phyloP scores from a whole-genome alignment of 2,113 vertebrate genomes.

The Trogon melanurus region DNA sequence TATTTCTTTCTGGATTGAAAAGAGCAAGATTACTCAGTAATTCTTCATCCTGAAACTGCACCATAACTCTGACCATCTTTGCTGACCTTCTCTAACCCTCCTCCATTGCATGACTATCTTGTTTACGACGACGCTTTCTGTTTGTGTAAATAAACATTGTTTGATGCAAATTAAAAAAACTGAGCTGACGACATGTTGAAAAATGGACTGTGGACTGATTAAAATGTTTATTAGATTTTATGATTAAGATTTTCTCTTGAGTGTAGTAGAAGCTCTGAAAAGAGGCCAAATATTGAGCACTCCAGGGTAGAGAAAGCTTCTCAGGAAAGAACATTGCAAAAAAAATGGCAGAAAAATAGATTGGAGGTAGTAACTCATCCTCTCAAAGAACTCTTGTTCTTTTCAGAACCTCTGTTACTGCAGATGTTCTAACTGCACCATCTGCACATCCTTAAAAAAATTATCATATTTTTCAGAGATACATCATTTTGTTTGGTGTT shows the following conservation, averaged over 20 bases:
- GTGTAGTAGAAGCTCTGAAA: background rate
- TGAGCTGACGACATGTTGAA: background rate
- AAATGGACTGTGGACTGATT: background rate
- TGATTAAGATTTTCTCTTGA: conserved; percentile 1
- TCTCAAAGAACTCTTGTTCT: conserved; percentile 28
- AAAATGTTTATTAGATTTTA: conserved; percentile 18
- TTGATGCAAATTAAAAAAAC: background rate
- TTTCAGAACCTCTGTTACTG: conserved; percentile 24
- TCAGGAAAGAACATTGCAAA: background rate
- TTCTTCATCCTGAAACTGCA: background rate
- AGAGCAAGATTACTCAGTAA: background rate
- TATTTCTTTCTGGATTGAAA: background rate
- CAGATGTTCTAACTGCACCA: conserved; percentile 57
- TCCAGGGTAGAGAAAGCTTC: background rate
- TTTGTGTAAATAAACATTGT: background rate
- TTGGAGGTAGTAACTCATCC: conserved; percentile 11
- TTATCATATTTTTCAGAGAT: conserved; percentile 46
- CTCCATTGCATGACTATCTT: background rate
- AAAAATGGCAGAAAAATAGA: background rate
- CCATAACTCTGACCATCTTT: background rate
- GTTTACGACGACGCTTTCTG: background rate
- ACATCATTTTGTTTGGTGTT: conserved; percentile 21
- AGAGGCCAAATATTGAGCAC: conserved; percentile 5
- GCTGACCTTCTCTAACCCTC: background rate
- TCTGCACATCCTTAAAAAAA: conserved; percentile 57